phyloP scores from a whole-genome alignment of 53 echinoderm and acorn worm genomes.

The Temnopleurus reevesii region DNA sequence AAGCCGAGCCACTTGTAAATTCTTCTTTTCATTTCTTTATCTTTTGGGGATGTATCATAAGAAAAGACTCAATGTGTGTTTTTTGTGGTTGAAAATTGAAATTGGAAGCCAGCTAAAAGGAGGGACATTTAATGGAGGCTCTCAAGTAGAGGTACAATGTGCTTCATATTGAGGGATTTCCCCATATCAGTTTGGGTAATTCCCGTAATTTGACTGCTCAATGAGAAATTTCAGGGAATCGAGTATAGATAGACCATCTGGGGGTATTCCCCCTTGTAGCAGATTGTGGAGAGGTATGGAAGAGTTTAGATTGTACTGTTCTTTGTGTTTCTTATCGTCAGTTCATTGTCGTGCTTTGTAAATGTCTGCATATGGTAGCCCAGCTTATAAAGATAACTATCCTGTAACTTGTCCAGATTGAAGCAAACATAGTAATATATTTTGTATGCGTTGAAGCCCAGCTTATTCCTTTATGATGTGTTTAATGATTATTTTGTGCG shows the following conservation, averaged over 20 bases:
- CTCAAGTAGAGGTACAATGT: too few relatives aligned
- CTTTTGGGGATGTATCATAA: not conserved
- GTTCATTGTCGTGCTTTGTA: slow-evolving; percentile 37
- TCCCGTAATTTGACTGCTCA: not conserved
- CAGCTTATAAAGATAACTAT: not conserved
- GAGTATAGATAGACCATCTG: not conserved
- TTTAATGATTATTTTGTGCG: not conserved
- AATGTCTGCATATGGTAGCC: slow-evolving; percentile 54
- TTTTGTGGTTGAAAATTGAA: not conserved
- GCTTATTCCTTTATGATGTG: slow-evolving; percentile 1
- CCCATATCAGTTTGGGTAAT: too few relatives aligned
- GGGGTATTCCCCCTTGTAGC: not conserved
- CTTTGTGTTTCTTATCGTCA: slow-evolving; percentile 31
- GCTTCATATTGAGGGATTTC: too few relatives aligned
- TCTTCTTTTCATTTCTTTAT: not conserved
- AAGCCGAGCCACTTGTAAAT: not conserved
- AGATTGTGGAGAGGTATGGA: not conserved
- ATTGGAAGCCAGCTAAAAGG: not conserved
- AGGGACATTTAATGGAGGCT: too few relatives aligned
- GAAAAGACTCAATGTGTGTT: slow-evolving; percentile 14
- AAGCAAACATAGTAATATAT: not conserved
- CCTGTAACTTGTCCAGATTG: slow-evolving; percentile 17
- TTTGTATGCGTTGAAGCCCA: slow-evolving; percentile 31
- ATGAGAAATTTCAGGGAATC: slow-evolving; percentile 1
- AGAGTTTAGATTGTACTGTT: slow-evolving; percentile 40